phyloP scores from a whole-genome alignment of 2,113 vertebrate species.

The Ptychochromis oligacanthus region DNA sequence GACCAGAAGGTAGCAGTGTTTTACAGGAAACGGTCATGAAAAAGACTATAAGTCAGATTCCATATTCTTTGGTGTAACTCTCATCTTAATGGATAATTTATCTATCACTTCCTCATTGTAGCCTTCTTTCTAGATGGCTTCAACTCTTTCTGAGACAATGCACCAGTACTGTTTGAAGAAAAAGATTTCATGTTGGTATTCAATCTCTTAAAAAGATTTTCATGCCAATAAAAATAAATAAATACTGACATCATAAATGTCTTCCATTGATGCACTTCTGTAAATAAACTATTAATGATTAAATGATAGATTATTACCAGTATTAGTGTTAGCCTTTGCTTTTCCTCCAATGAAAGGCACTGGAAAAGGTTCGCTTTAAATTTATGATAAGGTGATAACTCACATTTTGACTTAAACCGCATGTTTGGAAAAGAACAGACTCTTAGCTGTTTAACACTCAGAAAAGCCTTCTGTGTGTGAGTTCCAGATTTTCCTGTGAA shows the following conservation, averaged over 20 bases:
- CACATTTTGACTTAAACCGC: background rate
- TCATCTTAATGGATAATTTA: conserved; percentile 3
- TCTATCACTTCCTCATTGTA: background rate
- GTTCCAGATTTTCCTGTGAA: background rate
- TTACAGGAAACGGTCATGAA: conserved; percentile 1
- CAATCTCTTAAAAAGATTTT: background rate
- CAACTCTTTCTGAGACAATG: background rate
- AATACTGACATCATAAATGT: background rate
- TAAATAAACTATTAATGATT: background rate
- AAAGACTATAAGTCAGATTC: accelerated
- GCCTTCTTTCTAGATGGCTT: background rate
- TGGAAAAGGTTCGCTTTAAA: background rate
- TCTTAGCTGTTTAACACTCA: background rate
- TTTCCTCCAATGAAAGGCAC: background rate
- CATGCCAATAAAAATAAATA: background rate
- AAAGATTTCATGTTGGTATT: background rate
- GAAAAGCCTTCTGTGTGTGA: background rate
- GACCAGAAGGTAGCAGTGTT: conserved; percentile 57
- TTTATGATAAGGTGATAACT: background rate
- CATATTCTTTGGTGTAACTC: background rate
- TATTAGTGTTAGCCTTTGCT: background rate
- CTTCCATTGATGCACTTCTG: background rate
- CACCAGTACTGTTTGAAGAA: background rate
- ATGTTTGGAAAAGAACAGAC: background rate
- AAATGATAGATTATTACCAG: background rate